Percentiles rank a stretch among this genome's conserved stretches.
Evolutionary conservation across 2,797 vertebrate species (phyloP).

Genomic region (Phataginus tetradactyla): DNA sequence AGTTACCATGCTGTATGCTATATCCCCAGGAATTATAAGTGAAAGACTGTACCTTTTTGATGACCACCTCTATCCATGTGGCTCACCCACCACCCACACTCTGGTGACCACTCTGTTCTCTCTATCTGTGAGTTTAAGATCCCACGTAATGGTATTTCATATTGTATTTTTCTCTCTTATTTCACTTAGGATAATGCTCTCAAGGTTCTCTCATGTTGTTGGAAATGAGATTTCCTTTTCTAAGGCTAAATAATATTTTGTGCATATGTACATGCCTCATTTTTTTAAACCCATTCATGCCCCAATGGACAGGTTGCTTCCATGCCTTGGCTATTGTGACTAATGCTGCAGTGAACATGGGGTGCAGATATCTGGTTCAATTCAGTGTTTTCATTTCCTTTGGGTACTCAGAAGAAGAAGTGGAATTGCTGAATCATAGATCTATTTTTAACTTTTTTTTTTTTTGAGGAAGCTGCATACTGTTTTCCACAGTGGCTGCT

Average conservation of each 20-base stretch:
- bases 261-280: neutral
- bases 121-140: neutral
- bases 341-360: neutral
- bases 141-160: neutral
- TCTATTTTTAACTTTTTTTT: neutral
- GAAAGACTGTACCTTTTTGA: neutral
- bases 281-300: neutral
- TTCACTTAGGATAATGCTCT: neutral
- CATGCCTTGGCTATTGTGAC: neutral
- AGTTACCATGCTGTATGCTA: rapidly evolving
- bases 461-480: neutral
- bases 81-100: neutral
- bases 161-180: neutral
- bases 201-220: neutral
- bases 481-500: neutral
- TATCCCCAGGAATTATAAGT: neutral
- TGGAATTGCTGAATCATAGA: too few species aligned
- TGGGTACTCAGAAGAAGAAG: neutral
- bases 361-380: neutral
- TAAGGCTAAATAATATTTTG: neutral
- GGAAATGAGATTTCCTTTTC: neutral
- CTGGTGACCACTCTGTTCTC: neutral
- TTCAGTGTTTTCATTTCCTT: neutral
- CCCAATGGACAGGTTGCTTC: neutral
- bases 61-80: neutral